These are phyloP conservation scores for Noctilio leporinus DNA, from an alignment of 2,113 vertebrate species.

Conservation along the genomic window DNA sequence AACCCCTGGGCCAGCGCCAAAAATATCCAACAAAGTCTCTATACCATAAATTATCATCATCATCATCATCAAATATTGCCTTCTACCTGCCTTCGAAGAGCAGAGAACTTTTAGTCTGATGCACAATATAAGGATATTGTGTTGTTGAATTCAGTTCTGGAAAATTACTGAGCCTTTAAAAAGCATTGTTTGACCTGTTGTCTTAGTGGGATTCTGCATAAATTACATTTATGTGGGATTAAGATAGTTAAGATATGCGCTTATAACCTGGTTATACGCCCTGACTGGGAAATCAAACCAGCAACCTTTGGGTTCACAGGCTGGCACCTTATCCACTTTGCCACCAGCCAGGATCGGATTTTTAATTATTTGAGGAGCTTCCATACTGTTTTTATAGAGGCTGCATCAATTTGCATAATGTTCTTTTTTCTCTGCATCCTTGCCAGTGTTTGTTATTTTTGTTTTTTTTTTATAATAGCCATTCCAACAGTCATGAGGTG, in stretches of 20 bases:
- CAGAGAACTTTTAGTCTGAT: neutral
- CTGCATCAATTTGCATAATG: no score
- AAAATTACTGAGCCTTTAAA: neutral
- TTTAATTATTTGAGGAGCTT: no score
- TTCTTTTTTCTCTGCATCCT: no score
- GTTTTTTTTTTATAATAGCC: neutral
- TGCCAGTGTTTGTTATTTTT: neutral
- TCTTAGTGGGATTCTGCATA: neutral
- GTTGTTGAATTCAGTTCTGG: neutral
- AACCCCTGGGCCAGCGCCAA: neutral
- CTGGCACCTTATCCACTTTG: neutral
- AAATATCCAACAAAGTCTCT: conserved; percentile 46
- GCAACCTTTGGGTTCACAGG: neutral
- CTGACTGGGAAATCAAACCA: neutral
- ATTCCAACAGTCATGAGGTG: neutral
- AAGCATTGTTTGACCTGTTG: neutral
- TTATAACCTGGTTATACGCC: neutral
- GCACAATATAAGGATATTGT: neutral
- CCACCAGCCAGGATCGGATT: neutral
- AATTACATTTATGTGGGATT: neutral
- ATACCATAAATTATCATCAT: no score
- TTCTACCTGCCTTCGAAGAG: neutral
- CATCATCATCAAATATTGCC: neutral
- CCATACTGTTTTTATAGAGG: no score
- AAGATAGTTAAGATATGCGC: neutral